Evolutionary conservation across 2,113 vertebrate genomes (phyloP), one percentile per base, ranked within the genome.

Genomic region (Platysternon megacephalum): DNA sequence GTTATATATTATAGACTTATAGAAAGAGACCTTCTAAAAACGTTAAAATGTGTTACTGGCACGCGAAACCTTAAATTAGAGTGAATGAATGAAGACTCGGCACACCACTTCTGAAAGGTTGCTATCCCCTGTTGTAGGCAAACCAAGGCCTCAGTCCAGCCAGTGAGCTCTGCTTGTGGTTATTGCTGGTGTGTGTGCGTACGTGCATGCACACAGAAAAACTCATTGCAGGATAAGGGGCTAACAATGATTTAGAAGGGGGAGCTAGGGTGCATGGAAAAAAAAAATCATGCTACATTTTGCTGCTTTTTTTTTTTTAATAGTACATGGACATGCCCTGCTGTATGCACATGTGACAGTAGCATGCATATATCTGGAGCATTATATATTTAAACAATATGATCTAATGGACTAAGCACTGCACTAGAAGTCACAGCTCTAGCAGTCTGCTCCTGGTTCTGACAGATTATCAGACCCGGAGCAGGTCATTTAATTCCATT

Each of bases 401-500:
- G 49, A 8, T 29, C n/a, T 49, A 42, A 22, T 79, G 85, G 52
- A 14, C 82, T 92, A 29, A 0, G 0, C 80, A 26, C 76, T 0
- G 2, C 44, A 56, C 46, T n/a, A 56, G 28, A 56, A 44, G 61
- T 32, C 78, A 0, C 0, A 0, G 28, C 10, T 65, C 76, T 68
- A 52, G 55, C 84, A 46, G 68, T 26, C 28, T 29, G 46, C 14
- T 5, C 19, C 35, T 89, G 84, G 55, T 82, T 79, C 55, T 65
- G 16, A 21, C 35, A 35, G 6, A 1, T 6, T 48, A 12, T 48
- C 56, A 85, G 58, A 39, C 21, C 56, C 12, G 21, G 29, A 55
- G 42, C 29, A 80, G 12, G 82, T 6, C 53, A 28, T 49, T 82
- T 76, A 5, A 68, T 46, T 78, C 81, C 26, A 68, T 72, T 24